Conservation (phyloP, 2,888 invertebrate species). For the Pristionchus arcanus region DNA sequence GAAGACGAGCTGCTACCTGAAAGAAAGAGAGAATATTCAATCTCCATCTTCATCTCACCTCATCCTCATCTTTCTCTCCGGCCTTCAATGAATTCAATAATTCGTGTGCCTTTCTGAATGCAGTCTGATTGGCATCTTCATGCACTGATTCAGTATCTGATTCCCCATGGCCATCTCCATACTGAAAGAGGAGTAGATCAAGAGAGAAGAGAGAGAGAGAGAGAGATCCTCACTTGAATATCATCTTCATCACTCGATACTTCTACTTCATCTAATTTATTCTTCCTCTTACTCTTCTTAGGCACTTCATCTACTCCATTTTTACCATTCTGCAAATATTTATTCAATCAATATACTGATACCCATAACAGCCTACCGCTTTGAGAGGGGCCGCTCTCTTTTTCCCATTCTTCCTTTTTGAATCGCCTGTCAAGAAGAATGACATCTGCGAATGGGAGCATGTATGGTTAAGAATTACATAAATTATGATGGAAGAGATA, state of each 20-base stretch:
- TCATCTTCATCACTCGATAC: conserved; percentile 52
- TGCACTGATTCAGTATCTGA: conserved; percentile 24
- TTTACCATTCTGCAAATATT: conserved; percentile 1
- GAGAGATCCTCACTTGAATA: conserved; percentile 1
- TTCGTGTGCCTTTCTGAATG: conserved; percentile 57
- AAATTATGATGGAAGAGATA: background rate
- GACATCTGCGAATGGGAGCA: conserved; percentile 11
- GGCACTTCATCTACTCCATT: background rate
- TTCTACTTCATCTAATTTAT: conserved; percentile 21
- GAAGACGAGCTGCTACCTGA: conserved; percentile 57
- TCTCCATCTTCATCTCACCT: conserved; percentile 3
- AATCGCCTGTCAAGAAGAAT: conserved; percentile 40
- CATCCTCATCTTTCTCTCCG: conserved; percentile 56
- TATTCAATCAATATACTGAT: background rate
- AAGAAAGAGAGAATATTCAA: conserved; percentile 37
- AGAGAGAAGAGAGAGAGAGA: background rate
- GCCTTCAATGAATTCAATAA: conserved; percentile 59
- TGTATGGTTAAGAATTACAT: background rate
- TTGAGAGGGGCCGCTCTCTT: conserved; percentile 21
- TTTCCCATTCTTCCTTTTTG: conserved; percentile 18
- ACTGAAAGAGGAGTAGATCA: background rate
- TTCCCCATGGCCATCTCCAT: background rate
- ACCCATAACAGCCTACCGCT: background rate
- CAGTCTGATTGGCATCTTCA: conserved; percentile 46
- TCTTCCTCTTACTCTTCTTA: background rate